Evolutionary conservation across 1,140 invertebrate species (phyloP), one percentile per base, ranked within the genome.

Genomic region (Leptopilina clavipes): DNA sequence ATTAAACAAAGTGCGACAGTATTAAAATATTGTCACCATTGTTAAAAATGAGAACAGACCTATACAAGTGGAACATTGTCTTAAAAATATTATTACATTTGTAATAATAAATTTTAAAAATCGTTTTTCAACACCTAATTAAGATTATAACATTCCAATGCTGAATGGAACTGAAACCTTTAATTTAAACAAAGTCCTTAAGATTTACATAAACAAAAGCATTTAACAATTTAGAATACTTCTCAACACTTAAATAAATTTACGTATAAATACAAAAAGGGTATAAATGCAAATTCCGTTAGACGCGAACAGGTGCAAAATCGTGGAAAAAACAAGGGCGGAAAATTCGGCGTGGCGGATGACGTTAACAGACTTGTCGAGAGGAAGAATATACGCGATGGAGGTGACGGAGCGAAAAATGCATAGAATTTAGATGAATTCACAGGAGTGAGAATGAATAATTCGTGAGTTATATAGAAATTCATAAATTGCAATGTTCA

Each of bases 251-350:
- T 17, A n/a, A 52, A 52, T n/a, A 17, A 52, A 52, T n/a, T n/a
- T n/a, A 17, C 48, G 48, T n/a, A 5, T 52, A 31, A 31, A 14
- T 12, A n/a, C 5, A 65, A 31, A 25, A 25, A 37, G 10, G 0
- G 14, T 17, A 45, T 56, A 72, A 12, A 75, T 12, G 54, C 40
- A 8, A 43, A 74, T 17, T 17, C 19, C 8, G 18, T 25, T 17
- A 77, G 44, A 40, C 40, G 48, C 48, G 76, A 52, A 31, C 22
- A n/a, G 19, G 59, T 65, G 59, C 11, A 65, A 65, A 65, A 65
- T 65, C n/a, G 25, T 31, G 59, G 12, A 22, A 65, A 37, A n/a
- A n/a, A n/a, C 22, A 65, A 65, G 25, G 59, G 59, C 22, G 22
- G 14, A 31, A 65, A 65, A 65, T 65, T 65, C 59, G 59, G 12